Conservation (phyloP, 1,140 invertebrate species). For the Bombus superbus region DNA sequence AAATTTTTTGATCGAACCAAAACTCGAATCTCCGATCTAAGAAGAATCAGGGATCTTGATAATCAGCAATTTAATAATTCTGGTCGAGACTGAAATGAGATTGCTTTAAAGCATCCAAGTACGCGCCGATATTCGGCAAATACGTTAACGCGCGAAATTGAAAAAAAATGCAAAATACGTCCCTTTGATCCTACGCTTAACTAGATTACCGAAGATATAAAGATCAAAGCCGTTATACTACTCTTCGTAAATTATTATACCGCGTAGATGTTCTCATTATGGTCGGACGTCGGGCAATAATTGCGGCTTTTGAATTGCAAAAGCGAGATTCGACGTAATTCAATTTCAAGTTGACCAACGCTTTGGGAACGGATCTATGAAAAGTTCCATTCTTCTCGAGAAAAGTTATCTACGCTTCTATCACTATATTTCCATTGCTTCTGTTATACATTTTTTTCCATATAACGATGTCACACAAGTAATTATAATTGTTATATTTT, state of each 20-base stretch:
- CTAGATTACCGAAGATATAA: constrained; percentile 20
- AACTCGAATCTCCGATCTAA: too few relatives aligned
- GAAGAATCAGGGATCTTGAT: too few relatives aligned
- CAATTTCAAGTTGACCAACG: constrained; percentile 25
- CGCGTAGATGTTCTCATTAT: constrained; percentile 38
- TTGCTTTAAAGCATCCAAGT: not conserved
- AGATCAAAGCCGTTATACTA: constrained; percentile 34
- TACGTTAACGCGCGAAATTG: not conserved
- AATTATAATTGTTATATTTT: not conserved
- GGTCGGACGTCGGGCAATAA: constrained; percentile 27
- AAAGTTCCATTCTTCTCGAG: not conserved
- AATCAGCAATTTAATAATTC: too few relatives aligned
- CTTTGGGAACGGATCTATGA: not conserved
- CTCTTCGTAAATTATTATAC: constrained; percentile 29
- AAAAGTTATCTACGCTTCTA: not conserved
- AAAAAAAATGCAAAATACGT: constrained; percentile 1
- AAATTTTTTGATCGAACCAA: too few relatives aligned
- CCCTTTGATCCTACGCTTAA: constrained; percentile 28
- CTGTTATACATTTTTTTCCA: not conserved
- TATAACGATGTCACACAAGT: not conserved
- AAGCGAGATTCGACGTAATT: constrained; percentile 16
- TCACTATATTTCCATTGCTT: not conserved
- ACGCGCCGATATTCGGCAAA: not conserved
- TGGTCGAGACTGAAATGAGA: not conserved
- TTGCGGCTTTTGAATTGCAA: constrained; percentile 32